Conservation (phyloP, 2,888 invertebrate genomes). For the Eudemis profundana region DNA sequence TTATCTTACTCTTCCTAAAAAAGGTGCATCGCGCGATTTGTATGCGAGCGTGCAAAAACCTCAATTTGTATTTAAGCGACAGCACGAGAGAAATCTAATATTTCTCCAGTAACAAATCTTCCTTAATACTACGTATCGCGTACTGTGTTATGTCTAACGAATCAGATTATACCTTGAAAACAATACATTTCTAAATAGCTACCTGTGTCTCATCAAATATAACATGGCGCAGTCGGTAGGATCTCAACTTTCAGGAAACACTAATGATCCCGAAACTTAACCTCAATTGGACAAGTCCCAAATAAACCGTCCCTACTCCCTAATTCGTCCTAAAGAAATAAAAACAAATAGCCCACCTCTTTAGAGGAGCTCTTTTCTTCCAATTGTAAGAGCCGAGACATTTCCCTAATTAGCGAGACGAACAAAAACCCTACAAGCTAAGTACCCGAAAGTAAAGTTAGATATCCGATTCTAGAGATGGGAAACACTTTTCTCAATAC, state of each 20-base stretch:
- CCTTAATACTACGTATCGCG: too few relatives aligned
- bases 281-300: conserved; percentile 3
- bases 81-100: too few relatives aligned
- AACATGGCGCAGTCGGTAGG: not conserved
- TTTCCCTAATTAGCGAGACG: conserved; percentile 25
- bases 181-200: not conserved
- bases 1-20: too few relatives aligned
- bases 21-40: too few relatives aligned
- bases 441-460: not conserved
- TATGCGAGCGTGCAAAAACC: too few relatives aligned
- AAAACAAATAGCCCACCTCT: conserved; percentile 27
- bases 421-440: conserved; percentile 6
- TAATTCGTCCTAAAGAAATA: conserved; percentile 1
- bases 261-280: conserved; percentile 1
- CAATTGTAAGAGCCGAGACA: not conserved
- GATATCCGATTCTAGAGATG: not conserved
- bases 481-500: too few relatives aligned
- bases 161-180: too few relatives aligned
- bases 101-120: too few relatives aligned
- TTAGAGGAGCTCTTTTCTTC: conserved; percentile 2
- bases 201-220: not conserved
- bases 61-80: too few relatives aligned
- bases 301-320: not conserved
- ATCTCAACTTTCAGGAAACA: not conserved
- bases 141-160: too few relatives aligned